Evolutionary conservation across 92 coral and sea anemone genomes (phyloP).

Genomic region (Montipora capitata): DNA sequence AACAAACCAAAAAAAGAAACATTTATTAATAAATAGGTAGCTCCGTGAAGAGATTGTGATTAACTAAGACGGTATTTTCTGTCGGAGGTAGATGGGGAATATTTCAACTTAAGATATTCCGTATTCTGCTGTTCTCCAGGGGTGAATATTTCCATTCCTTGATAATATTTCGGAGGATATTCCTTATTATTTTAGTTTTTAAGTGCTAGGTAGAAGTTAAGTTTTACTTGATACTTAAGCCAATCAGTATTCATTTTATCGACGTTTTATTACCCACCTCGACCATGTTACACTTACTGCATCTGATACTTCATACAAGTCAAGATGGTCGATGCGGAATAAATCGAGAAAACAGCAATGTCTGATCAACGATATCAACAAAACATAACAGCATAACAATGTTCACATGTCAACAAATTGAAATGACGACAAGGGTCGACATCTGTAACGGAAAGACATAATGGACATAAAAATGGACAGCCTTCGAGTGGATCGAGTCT

Average conservation of each 20-base stretch:
- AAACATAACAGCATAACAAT: conserved; percentile 51
- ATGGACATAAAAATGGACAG: conserved; percentile 54
- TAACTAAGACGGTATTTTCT: no score
- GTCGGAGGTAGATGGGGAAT: no score
- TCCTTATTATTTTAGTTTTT: conserved; percentile 60
- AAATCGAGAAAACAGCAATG: conserved; percentile 51
- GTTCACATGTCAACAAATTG: conserved; percentile 56
- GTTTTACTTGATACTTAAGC: conserved; percentile 52
- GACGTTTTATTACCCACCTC: background rate
- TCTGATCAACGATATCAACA: conserved; percentile 62
- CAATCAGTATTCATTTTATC: background rate
- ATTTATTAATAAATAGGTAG: no score
- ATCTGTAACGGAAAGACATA: conserved; percentile 62
- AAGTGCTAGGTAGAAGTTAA: conserved; percentile 49
- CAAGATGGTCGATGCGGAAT: conserved; percentile 62
- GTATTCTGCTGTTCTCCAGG: conserved; percentile 42
- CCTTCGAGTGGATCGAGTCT: conserved; percentile 49
- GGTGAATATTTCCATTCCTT: conserved; percentile 53
- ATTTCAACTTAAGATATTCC: conserved; percentile 3
- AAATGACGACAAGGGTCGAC: conserved; percentile 47
- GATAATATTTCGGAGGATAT: conserved; percentile 56
- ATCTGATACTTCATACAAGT: conserved; percentile 57
- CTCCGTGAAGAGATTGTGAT: no score
- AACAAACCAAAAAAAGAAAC: no score
- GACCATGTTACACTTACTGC: conserved; percentile 65